Evolutionary conservation across 1,140 invertebrate genomes (phyloP).

Genomic region (Rhizoglyphus robini): DNA sequence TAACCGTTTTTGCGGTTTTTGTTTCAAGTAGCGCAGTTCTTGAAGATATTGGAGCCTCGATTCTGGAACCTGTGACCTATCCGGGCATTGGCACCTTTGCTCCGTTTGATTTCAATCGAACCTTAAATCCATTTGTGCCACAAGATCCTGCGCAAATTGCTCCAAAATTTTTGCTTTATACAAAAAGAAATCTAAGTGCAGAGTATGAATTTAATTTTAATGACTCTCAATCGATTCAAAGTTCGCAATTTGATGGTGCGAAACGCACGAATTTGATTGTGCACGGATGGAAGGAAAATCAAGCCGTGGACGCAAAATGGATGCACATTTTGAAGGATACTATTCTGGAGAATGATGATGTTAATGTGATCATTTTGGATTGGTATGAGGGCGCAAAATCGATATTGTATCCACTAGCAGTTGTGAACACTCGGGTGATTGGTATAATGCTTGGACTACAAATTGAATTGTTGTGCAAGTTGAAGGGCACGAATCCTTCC

Average conservation of each 20-base stretch:
- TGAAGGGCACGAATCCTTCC: not conserved
- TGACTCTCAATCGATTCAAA: not conserved
- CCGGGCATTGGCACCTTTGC: slow-evolving; percentile 34
- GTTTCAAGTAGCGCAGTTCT: too few species aligned
- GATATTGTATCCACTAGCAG: slow-evolving; percentile 25
- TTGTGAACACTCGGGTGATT: slow-evolving; percentile 33
- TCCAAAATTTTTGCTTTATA: slow-evolving; percentile 61
- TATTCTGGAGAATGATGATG: slow-evolving; percentile 26
- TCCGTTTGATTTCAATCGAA: slow-evolving; percentile 60
- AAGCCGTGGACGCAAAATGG: slow-evolving; percentile 6
- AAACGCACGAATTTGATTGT: slow-evolving; percentile 25
- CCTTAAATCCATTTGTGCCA: slow-evolving; percentile 65
- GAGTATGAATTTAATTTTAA: not conserved
- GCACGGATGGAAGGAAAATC: slow-evolving; percentile 51
- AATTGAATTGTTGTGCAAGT: slow-evolving; percentile 19
- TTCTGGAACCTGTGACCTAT: slow-evolving; percentile 13
- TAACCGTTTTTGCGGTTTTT: too few species aligned
- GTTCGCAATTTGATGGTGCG: not conserved
- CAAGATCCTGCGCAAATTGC: slow-evolving; percentile 61
- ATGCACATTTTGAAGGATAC: slow-evolving; percentile 24
- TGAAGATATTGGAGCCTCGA: too few species aligned
- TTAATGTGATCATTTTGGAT: slow-evolving; percentile 36
- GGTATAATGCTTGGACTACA: slow-evolving; percentile 31
- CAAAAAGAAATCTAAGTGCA: slow-evolving; percentile 49
- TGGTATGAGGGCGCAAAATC: slow-evolving; percentile 38